Base-by-base conservation (phyloP, 2,888 invertebrate species). In the Dryomyza anilis region DNA sequence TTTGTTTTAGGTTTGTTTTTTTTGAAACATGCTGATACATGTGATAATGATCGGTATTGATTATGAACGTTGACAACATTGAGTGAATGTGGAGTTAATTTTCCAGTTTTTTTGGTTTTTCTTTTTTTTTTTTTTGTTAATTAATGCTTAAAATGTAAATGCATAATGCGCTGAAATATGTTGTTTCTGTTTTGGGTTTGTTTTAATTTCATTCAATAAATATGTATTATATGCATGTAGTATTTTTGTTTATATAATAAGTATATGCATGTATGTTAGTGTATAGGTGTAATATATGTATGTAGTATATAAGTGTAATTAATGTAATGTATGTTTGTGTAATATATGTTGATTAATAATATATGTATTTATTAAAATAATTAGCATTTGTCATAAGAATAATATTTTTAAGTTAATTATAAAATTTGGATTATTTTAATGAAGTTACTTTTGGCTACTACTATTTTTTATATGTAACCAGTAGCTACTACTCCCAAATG, bases 361-460 rank as follows among this genome's bases (percentile, higher is more conserved):
- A 16, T 16, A 19, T 43, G 61, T 57, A 64, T 45, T 64, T 52
- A 67, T 61, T 61, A 62, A 53, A 53, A 45, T 55, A 53, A 53
- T 61, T 55, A 62, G 45, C 55, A 62, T 43, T 43, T 3, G 30
- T 45, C 43, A 43, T 16, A 43, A 16, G 16, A 43, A 43, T 16
- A 16, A 7, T 43, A 43, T 43, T 43, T 43, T n/a, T 19, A 63
- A 67, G 64, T 67, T 67, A 56, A 62, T 60, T 45, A 61, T 57
- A 8, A 21, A 29, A 21, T 27, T 55, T 58, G 19, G 1, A 29
- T 56, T 59, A 66, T 69, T 69, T 66, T 66, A n/a, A n/a, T n/a
- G n/a, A n/a, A n/a, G n/a, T 64, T 66, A 60, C 56, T 48, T 66
- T 69, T 69, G 66, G 66, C 67, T 67, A 57, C 43, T 43, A 43